phyloP scores from a whole-genome alignment of 2,797 vertebrate genomes.

The Sebastolobus alascanus region DNA sequence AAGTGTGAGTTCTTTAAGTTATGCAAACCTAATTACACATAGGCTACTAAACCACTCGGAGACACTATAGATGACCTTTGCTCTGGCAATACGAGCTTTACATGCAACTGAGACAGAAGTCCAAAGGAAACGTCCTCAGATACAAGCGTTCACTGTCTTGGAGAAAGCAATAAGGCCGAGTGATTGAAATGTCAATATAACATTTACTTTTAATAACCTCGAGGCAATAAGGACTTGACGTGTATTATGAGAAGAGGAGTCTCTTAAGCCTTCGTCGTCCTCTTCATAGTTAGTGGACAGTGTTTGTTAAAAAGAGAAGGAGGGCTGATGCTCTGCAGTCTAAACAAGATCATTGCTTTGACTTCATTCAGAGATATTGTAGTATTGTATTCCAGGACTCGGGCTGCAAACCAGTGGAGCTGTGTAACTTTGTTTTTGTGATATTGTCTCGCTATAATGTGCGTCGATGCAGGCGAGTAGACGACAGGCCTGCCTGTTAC shows the following conservation, averaged over 20 bases:
- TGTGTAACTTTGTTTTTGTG: constrained; percentile 6
- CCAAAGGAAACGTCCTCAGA: not conserved
- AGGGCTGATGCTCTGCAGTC: not conserved
- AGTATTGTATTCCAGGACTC: not conserved
- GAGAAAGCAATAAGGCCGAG: constrained; percentile 63
- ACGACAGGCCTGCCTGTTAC: not conserved
- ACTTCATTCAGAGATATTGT: constrained; percentile 29
- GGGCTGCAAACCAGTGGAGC: not conserved
- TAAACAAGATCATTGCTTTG: not conserved
- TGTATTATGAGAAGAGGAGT: constrained; percentile 53
- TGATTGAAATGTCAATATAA: constrained; percentile 71
- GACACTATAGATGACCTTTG: constrained; percentile 28
- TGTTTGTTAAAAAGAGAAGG: constrained; percentile 16
- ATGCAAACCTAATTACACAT: constrained; percentile 2
- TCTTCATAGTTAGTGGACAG: constrained; percentile 25
- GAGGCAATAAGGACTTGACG: constrained; percentile 59
- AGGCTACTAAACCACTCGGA: not conserved
- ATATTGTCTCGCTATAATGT: not conserved
- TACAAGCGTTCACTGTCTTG: not conserved
- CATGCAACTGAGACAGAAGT: constrained; percentile 1
- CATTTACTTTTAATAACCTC: constrained; percentile 74
- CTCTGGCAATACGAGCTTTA: not conserved
- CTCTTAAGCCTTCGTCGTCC: constrained; percentile 24
- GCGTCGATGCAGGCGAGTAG: not conserved
- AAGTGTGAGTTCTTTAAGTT: not conserved